phyloP scores from a whole-genome alignment of 2,888 invertebrate species.

The Mamestra brassicae region DNA sequence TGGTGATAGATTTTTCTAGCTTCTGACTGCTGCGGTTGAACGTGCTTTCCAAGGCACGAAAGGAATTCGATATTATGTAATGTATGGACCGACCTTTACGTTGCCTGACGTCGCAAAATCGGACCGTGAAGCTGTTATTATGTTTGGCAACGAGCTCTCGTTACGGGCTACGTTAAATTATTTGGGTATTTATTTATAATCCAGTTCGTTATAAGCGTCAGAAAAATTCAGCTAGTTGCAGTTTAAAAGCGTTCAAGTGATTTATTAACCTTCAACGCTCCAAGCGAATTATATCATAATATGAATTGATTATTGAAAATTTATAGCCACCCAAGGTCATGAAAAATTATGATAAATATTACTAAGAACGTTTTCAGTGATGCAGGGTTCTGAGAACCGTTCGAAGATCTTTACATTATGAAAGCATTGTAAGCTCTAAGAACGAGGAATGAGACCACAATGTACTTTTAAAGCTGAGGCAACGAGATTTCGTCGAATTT shows the following conservation, averaged over 20 bases:
- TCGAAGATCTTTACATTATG: background rate
- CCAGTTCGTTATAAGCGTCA: too few relatives aligned
- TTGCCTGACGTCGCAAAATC: too few relatives aligned
- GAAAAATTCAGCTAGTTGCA: background rate
- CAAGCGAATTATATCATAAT: background rate
- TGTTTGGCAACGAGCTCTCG: too few relatives aligned
- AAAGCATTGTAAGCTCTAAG: slow-evolving; percentile 5
- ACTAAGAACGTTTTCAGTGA: slow-evolving; percentile 6
- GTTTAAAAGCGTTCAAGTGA: background rate
- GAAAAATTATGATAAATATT: slow-evolving; percentile 1
- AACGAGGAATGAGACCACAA: background rate
- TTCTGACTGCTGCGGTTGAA: too few relatives aligned
- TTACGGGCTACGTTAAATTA: too few relatives aligned
- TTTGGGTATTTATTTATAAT: background rate
- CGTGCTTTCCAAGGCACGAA: too few relatives aligned
- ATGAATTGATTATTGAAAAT: background rate
- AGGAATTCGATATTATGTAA: too few relatives aligned
- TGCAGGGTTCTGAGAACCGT: slow-evolving; percentile 8
- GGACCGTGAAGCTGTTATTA: too few relatives aligned
- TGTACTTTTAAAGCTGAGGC: slow-evolving; percentile 9
- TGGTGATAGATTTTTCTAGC: too few relatives aligned
- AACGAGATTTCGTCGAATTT: slow-evolving; percentile 9
- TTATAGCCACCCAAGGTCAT: background rate
- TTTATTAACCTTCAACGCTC: background rate
- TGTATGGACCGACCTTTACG: too few relatives aligned